Base-by-base conservation (phyloP, 2,888 invertebrate species). In the Allolobophora icterica region DNA sequence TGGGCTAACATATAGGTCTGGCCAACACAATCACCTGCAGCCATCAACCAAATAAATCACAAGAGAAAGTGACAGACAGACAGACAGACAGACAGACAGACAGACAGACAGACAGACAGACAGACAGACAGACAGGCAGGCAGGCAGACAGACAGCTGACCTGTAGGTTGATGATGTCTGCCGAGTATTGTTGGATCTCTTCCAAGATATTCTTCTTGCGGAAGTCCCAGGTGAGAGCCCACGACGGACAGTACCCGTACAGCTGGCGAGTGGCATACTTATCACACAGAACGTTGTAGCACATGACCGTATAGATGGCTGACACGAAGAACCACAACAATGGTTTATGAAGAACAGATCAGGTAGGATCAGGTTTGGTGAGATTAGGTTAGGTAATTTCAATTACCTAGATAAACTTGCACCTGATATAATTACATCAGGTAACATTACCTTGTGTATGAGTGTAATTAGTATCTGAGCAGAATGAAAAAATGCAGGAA, bases 201-300 rank as follows among this genome's bases (percentile, higher is more conserved):
- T 98, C 98, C 94, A 99, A 97, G 95, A 99, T 99, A 92, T 98
- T 97, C 96, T 98, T 98, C 96, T 99, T 98, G 94, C 99, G 96
- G 96, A 99, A 99, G 94, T 99, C 98, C 99, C 99, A 99, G 95
- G 97, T 97, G 92, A 99, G 96, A 91, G 99, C 99, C 99, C 99
- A 99, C 94, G 98, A 97, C 40, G 99, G 99, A 96, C 99, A 99
- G 96, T 99, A 99, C 94, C 98, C 99, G 96, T 99, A 99, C 97
- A 99, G 98, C 96, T 99, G 98, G 94, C 99, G 96, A 91, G 99
- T 99, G 92, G 99, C 99, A 95, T 99, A 99, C 96, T 99, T 99
- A 96, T 99, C 99, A 96, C 99, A 99, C 94, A 99, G 96, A 93
- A 99, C 99, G 96, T 99, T 99, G 96, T 99, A 99, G 96, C 99